Evolutionary conservation across 2,888 invertebrate species (phyloP).

Genomic region (Tetranychus piercei): DNA sequence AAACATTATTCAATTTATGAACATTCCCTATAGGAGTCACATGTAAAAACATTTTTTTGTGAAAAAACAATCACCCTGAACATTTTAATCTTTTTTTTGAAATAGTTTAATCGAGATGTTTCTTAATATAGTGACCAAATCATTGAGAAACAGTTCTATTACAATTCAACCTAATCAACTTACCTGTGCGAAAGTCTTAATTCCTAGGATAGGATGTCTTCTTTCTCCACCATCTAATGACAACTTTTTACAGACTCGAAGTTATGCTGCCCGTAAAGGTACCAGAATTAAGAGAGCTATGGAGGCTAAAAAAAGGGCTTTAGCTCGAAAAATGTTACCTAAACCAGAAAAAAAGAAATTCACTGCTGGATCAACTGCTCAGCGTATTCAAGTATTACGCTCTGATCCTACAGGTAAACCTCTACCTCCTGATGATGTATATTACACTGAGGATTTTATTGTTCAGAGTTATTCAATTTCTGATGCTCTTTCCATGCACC

Average conservation of each 20-base stretch:
- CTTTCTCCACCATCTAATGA: not conserved
- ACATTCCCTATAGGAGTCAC: too few relatives aligned
- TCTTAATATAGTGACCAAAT: not conserved
- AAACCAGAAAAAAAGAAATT: not conserved
- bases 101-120: not conserved
- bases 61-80: too few relatives aligned
- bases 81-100: too few relatives aligned
- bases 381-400: not conserved
- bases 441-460: constrained; percentile 40
- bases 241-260: not conserved
- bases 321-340: not conserved
- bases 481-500: constrained; percentile 56
- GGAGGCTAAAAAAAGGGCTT: not conserved
- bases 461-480: constrained; percentile 46
- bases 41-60: too few relatives aligned
- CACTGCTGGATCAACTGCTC: not conserved
- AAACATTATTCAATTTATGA: too few relatives aligned
- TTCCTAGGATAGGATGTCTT: not conserved
- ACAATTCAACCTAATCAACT: too few relatives aligned
- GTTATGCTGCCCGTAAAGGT: not conserved
- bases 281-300: not conserved
- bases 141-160: not conserved
- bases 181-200: too few relatives aligned
- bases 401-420: constrained; percentile 4
- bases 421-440: constrained; percentile 47